These are phyloP conservation scores for Saturnia pavonia DNA, from an alignment of 2,888 invertebrate genomes.

Conservation along the genomic window DNA sequence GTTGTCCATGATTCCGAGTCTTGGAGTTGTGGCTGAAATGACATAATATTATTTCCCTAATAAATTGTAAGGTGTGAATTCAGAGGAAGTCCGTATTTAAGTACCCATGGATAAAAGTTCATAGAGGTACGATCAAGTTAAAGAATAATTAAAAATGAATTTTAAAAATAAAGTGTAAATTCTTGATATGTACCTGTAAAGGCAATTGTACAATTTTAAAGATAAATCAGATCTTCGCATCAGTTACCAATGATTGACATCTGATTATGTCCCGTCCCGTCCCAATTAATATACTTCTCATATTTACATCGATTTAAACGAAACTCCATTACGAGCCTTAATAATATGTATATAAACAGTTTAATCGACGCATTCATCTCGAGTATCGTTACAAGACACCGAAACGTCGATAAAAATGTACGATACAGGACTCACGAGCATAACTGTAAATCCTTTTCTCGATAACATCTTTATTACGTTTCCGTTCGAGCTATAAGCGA, in stretches of 20 bases:
- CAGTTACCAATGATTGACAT: background rate
- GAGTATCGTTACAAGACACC: constrained; percentile 43
- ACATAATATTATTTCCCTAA: too few relatives aligned
- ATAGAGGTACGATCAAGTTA: too few relatives aligned
- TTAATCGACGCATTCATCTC: constrained; percentile 41
- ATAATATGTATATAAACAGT: constrained; percentile 55
- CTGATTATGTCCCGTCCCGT: background rate
- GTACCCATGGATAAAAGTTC: too few relatives aligned
- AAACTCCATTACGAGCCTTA: constrained; percentile 54
- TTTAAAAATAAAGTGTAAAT: background rate
- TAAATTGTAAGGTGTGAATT: too few relatives aligned
- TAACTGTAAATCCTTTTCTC: constrained; percentile 45
- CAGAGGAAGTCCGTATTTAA: too few relatives aligned
- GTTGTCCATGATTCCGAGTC: too few relatives aligned
- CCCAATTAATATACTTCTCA: background rate
- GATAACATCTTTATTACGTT: constrained; percentile 57
- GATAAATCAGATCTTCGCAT: background rate
- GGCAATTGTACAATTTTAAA: background rate
- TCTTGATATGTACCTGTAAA: background rate
- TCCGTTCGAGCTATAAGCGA: constrained; percentile 36
- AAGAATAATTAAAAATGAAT: background rate
- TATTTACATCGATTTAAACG: background rate
- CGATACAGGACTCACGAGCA: constrained; percentile 58
- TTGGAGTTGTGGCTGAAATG: too few relatives aligned
- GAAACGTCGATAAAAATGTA: constrained; percentile 43